A percentile compares a stretch with the other conserved stretches of the same genome.
These are phyloP conservation scores for Acanthosepion pharaonis DNA, from an alignment of 2,888 invertebrate genomes.

Conservation along the genomic window DNA sequence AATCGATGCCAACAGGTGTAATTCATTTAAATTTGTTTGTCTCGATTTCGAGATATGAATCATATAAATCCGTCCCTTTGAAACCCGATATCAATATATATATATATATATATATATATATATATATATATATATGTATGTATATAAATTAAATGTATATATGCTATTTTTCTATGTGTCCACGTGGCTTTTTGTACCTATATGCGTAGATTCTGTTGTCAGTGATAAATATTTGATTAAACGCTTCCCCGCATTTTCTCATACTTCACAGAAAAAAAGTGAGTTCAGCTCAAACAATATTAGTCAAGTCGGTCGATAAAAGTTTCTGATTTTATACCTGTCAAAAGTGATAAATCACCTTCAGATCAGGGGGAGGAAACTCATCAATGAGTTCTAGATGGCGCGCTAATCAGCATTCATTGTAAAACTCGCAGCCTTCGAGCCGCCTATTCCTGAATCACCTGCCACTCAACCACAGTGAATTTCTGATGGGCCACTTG, in stretches of 20 bases:
- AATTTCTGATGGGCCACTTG: neutral
- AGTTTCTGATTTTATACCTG: neutral
- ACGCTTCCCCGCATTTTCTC: neutral
- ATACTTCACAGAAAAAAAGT: neutral
- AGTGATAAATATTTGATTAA: neutral
- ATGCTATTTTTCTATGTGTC: neutral
- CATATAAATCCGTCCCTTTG: no score
- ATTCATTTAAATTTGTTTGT: no score
- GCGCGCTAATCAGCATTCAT: neutral
- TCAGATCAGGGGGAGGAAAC: neutral
- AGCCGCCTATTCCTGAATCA: neutral
- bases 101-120: constrained; percentile 33
- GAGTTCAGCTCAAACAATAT: neutral
- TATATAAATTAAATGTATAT: neutral
- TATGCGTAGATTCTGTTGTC: neutral
- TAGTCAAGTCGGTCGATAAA: neutral
- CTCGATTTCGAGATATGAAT: no score
- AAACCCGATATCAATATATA: neutral
- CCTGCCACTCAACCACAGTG: neutral
- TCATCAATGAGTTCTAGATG: neutral
- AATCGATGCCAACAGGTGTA: no score
- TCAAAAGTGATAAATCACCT: neutral
- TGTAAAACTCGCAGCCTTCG: neutral
- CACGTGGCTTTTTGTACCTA: neutral
- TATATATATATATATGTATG: neutral